Percentiles rank a stretch among this genome's conserved stretches.
phyloP scores from a whole-genome alignment of 2,797 vertebrate species.

The Gambelia wislizenii region DNA sequence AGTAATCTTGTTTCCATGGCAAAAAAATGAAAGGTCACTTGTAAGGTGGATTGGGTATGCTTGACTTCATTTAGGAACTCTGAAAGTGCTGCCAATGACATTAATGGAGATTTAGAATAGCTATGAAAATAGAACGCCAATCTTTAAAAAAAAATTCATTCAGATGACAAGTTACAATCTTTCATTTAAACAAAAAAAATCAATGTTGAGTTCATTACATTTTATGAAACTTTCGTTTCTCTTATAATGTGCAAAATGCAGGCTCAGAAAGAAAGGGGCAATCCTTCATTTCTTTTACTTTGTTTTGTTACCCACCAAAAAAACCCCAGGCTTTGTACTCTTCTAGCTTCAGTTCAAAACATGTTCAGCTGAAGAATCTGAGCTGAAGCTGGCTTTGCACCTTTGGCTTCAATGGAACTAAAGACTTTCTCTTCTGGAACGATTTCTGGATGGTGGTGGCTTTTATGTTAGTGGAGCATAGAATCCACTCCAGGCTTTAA shows the following conservation, averaged over 20 bases:
- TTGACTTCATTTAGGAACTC: slow-evolving; percentile 48
- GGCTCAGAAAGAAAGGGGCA: neutral
- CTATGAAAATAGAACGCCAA: slow-evolving; percentile 57
- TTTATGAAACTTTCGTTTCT: slow-evolving; percentile 64
- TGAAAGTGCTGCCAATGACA: slow-evolving; percentile 51
- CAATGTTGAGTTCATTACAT: slow-evolving; percentile 56
- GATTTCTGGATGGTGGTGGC: too few relatives aligned
- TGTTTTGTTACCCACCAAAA: slow-evolving; percentile 24
- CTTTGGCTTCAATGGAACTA: neutral
- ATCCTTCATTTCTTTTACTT: slow-evolving; percentile 22
- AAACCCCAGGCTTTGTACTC: slow-evolving; percentile 2
- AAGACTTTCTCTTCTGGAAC: neutral
- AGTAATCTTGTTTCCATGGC: slow-evolving; percentile 50
- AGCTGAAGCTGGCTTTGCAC: neutral
- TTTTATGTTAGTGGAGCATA: too few relatives aligned
- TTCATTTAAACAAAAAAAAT: slow-evolving; percentile 55
- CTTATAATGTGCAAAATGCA: slow-evolving; percentile 47
- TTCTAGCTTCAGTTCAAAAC: neutral
- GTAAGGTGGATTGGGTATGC: slow-evolving; percentile 39
- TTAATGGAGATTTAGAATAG: slow-evolving; percentile 52
- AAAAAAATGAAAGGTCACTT: slow-evolving; percentile 56
- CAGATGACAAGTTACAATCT: slow-evolving; percentile 44
- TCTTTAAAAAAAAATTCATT: slow-evolving; percentile 40
- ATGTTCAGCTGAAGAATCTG: neutral
- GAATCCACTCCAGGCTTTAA: too few relatives aligned